A percentile compares a stretch with the other conserved stretches of the same genome.
These are phyloP conservation scores for Hydractinia symbiolongicarpus DNA, from an alignment of 30 jellyfish, hydroid and myxozoan genomes.

Conservation along the genomic window DNA sequence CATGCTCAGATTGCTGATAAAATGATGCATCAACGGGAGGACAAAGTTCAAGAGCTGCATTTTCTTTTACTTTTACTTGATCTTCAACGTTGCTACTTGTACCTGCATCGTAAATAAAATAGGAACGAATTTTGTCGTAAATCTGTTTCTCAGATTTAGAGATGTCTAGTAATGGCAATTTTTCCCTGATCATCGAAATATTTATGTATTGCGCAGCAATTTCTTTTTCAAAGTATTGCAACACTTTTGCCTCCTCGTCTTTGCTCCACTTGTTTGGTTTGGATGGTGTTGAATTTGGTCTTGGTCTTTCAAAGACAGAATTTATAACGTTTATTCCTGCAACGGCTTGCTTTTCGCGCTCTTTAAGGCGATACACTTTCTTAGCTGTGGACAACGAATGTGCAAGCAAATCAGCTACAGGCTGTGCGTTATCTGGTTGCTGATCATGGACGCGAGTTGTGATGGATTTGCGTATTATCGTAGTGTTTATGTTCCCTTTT, in stretches of 20 bases:
- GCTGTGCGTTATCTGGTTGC: not conserved
- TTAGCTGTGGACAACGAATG: not conserved
- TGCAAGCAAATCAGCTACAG: not conserved
- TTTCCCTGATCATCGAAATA: too few species aligned
- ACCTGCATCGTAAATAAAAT: not conserved
- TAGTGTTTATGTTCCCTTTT: not conserved
- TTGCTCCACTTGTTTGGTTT: not conserved
- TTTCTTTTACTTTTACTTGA: not conserved
- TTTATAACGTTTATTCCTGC: not conserved
- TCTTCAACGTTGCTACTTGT: not conserved
- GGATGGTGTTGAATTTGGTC: not conserved
- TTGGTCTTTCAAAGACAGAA: too few species aligned
- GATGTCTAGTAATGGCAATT: too few species aligned
- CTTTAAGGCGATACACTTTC: not conserved
- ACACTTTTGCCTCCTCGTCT: not conserved
- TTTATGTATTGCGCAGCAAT: too few species aligned
- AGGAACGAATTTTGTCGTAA: not conserved
- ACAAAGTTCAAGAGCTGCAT: not conserved
- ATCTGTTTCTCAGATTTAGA: constrained; percentile 4
- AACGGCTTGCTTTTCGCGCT: not conserved
- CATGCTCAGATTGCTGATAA: not conserved
- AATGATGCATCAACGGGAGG: not conserved
- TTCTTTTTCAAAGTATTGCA: constrained; percentile 1
- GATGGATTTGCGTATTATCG: not conserved
- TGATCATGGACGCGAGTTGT: not conserved